These are phyloP conservation scores for Scelioninae gen. 1 DNA, from an alignment of 2,888 invertebrate genomes.

Conservation along the genomic window DNA sequence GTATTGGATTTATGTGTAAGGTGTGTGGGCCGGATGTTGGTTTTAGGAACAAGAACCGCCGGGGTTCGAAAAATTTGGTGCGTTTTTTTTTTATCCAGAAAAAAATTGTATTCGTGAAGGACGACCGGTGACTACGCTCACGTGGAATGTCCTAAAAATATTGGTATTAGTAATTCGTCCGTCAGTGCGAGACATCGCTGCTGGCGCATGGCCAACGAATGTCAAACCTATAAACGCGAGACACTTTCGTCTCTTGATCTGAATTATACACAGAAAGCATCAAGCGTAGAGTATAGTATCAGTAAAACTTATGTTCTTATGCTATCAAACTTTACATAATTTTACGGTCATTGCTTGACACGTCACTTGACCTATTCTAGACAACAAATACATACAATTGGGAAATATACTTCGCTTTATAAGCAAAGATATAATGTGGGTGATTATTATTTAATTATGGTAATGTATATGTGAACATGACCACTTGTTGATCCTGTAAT, in stretches of 20 bases:
- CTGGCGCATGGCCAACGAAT: conserved; percentile 51
- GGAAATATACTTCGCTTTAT: too few relatives aligned
- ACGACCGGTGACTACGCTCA: conserved; percentile 56
- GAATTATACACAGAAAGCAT: conserved; percentile 39
- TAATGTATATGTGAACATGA: too few relatives aligned
- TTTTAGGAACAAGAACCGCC: too few relatives aligned
- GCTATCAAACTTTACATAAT: conserved; percentile 4
- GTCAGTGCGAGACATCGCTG: conserved; percentile 55
- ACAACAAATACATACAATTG: too few relatives aligned
- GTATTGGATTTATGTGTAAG: too few relatives aligned
- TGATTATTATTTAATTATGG: too few relatives aligned
- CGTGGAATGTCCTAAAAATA: conserved; percentile 62
- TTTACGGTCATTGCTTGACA: neutral
- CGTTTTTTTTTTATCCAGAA: conserved; percentile 28
- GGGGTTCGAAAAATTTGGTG: conserved; percentile 20
- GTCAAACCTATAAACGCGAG: conserved; percentile 56
- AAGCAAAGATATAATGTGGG: too few relatives aligned
- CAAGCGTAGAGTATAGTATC: conserved; percentile 41
- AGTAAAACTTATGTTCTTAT: neutral
- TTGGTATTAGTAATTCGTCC: conserved; percentile 63
- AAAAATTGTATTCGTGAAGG: conserved; percentile 44
- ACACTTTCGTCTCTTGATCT: conserved; percentile 57
- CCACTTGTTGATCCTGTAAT: too few relatives aligned
- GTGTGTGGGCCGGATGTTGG: too few relatives aligned
- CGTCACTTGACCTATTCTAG: conserved; percentile 1